Percentiles rank a stretch among this genome's conserved stretches.
These are phyloP conservation scores for Tiliacea aurago DNA, from an alignment of 2,888 invertebrate genomes.

Conservation along the genomic window DNA sequence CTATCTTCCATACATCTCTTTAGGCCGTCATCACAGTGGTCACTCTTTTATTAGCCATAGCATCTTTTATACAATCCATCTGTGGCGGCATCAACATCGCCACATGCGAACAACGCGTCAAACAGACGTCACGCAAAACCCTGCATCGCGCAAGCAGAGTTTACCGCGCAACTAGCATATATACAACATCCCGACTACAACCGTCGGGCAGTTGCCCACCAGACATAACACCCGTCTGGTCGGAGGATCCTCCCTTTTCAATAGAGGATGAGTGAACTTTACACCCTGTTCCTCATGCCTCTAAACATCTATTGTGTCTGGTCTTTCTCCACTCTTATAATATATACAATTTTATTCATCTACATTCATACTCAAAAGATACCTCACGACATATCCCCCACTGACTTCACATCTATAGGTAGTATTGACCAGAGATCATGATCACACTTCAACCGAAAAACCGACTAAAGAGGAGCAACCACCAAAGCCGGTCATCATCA, in stretches of 20 bases:
- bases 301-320: no score
- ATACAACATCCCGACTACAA: no score
- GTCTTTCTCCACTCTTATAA: background rate
- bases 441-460: rapidly evolving
- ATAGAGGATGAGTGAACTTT: no score
- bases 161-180: no score
- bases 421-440: background rate
- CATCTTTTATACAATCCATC: background rate
- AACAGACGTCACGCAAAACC: no score
- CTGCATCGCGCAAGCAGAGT: no score
- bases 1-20: background rate
- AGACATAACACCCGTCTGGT: no score
- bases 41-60: background rate
- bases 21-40: background rate
- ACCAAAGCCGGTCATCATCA: constrained; percentile 76
- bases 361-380: background rate
- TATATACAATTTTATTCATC: background rate
- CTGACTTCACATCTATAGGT: constrained; percentile 31
- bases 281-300: no score
- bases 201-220: no score
- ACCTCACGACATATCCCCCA: background rate
- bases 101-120: no score
- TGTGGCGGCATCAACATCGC: no score
- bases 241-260: no score
- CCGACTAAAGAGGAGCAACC: constrained; percentile 9